Evolutionary conservation across 2,797 vertebrate species (phyloP).

Genomic region (Lacerta agilis): DNA sequence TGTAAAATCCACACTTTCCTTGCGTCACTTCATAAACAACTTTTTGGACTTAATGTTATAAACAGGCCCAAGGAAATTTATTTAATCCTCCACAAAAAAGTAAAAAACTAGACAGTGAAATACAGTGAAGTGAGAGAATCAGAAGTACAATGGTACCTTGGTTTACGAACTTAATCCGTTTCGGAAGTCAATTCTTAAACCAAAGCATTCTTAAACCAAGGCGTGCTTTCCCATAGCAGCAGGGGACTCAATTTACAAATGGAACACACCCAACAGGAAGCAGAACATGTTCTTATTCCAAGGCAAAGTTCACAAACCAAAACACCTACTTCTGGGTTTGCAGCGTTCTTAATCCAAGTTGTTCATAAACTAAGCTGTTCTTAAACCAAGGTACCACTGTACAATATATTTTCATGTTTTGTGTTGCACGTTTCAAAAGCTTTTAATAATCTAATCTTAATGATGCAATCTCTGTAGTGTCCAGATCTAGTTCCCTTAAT

Average conservation of each 20-base stretch:
- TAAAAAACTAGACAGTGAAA: not conserved
- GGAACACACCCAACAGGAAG: too few species aligned
- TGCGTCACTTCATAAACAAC: not conserved
- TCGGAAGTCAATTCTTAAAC: too few species aligned
- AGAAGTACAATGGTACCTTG: not conserved
- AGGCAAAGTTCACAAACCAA: too few species aligned
- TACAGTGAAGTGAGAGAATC: conserved; percentile 1
- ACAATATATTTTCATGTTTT: conserved; percentile 28
- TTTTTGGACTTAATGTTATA: not conserved
- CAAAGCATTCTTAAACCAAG: too few species aligned
- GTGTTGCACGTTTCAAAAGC: not conserved
- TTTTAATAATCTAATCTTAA: conserved; percentile 2
- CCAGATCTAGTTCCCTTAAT: not conserved
- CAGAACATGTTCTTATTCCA: too few species aligned
- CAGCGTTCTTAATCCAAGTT: too few species aligned
- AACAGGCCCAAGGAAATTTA: not conserved
- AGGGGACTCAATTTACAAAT: too few species aligned
- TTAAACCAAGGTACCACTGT: not conserved
- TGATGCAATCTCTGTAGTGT: not conserved
- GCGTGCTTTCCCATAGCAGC: too few species aligned
- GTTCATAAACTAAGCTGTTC: too few species aligned
- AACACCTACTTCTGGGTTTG: too few species aligned
- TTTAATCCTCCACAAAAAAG: not conserved
- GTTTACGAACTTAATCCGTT: too few species aligned
- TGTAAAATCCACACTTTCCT: not conserved